Evolutionary conservation across 2,888 invertebrate genomes (phyloP).

Genomic region (Tetheella fluctuosa): DNA sequence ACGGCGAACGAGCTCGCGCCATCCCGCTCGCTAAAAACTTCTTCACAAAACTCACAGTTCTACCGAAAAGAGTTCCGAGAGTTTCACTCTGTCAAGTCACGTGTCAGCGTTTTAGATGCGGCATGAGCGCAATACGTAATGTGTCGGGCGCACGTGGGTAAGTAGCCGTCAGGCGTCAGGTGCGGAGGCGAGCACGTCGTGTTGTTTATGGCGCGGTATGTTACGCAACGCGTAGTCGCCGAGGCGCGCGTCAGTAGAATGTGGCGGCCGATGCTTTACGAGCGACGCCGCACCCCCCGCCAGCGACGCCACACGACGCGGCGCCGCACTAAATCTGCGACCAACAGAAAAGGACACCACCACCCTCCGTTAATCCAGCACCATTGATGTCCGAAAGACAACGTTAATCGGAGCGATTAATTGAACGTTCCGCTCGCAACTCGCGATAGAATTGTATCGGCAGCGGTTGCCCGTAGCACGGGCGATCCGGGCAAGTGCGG

Average conservation of each 20-base stretch:
- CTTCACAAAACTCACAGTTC: slow-evolving; percentile 80
- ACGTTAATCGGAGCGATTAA: slow-evolving; percentile 80
- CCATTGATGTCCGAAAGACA: slow-evolving; percentile 77
- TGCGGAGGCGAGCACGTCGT: slow-evolving; percentile 72
- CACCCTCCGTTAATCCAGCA: slow-evolving; percentile 78
- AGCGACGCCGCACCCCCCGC: slow-evolving; percentile 77
- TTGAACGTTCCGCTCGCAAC: slow-evolving; percentile 71
- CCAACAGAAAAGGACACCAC: slow-evolving; percentile 79
- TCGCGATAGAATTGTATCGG: slow-evolving; percentile 78
- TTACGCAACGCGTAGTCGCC: slow-evolving; percentile 84
- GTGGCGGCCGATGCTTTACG: slow-evolving; percentile 83
- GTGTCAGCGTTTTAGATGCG: slow-evolving; percentile 79
- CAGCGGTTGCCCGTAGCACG: slow-evolving; percentile 72
- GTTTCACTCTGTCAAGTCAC: slow-evolving; percentile 79
- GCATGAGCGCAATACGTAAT: slow-evolving; percentile 81
- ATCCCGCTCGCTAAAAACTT: slow-evolving; percentile 73
- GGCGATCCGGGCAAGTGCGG: slow-evolving; percentile 78
- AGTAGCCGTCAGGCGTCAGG: slow-evolving; percentile 60
- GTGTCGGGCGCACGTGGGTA: slow-evolving; percentile 74
- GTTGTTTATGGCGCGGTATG: slow-evolving; percentile 80
- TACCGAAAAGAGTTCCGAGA: slow-evolving; percentile 63
- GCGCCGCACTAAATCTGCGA: slow-evolving; percentile 83
- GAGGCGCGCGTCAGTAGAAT: slow-evolving; percentile 83
- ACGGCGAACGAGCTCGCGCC: slow-evolving; percentile 75
- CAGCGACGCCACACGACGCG: slow-evolving; percentile 80